phyloP scores from a whole-genome alignment of 2,888 invertebrate genomes.

The Gastracanthus pulcherrimus region DNA sequence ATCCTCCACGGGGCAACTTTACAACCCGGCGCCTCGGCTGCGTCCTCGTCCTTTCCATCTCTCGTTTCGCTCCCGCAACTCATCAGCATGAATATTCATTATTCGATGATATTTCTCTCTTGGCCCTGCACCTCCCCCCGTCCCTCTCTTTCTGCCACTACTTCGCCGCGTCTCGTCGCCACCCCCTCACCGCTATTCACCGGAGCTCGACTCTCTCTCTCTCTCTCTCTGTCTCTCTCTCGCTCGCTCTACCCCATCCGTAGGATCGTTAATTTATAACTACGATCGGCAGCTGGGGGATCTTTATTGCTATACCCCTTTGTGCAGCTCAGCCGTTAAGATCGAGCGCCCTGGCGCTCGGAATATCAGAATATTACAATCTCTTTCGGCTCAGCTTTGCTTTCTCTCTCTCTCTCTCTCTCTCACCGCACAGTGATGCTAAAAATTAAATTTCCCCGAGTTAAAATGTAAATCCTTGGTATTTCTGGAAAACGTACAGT shows the following conservation, averaged over 20 bases:
- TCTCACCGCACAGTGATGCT: too few species aligned
- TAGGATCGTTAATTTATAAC: conserved; percentile 75
- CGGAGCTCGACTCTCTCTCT: neutral
- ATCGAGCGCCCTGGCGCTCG: conserved; percentile 48
- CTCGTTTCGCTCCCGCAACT: conserved; percentile 73
- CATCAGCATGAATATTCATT: conserved; percentile 77
- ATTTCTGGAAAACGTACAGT: too few species aligned
- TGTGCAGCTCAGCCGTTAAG: conserved; percentile 54
- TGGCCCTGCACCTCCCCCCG: conserved; percentile 41
- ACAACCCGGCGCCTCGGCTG: conserved; percentile 69
- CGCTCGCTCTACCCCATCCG: conserved; percentile 58
- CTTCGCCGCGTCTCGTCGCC: conserved; percentile 34
- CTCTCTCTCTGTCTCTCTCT: conserved; percentile 61
- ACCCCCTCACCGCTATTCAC: conserved; percentile 4
- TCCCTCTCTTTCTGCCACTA: conserved; percentile 17
- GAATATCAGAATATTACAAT: conserved; percentile 56
- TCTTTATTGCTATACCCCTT: conserved; percentile 63
- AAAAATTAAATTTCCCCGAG: neutral
- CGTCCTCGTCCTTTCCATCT: conserved; percentile 71
- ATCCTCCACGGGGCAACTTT: conserved; percentile 76
- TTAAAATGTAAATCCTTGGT: neutral
- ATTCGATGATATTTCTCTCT: conserved; percentile 76
- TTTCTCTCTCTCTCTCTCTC: too few species aligned
- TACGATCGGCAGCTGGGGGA: conserved; percentile 72
- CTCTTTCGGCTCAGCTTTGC: conserved; percentile 29